Evolutionary conservation across 2,888 invertebrate genomes (phyloP).

Genomic region (Philopedon plagiatum): DNA sequence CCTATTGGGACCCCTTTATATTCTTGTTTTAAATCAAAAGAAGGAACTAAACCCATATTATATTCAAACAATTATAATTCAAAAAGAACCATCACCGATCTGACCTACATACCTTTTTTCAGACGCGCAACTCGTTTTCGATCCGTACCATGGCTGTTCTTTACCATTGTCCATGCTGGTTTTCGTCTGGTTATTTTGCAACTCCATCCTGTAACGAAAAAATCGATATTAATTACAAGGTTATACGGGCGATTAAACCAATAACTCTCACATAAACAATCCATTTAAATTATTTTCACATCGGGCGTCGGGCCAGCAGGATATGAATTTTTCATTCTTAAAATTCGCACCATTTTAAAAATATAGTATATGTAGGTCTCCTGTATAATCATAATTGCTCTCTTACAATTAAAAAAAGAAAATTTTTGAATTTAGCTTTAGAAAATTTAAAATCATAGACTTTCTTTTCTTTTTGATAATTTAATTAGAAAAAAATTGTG

Average conservation of each 20-base stretch:
- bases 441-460: no score
- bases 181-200: slow-evolving; percentile 55
- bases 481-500: no score
- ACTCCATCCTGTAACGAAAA: slow-evolving; percentile 60
- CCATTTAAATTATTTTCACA: background rate
- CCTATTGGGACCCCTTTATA: no score
- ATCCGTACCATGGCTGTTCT: slow-evolving; percentile 60
- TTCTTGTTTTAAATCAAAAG: no score
- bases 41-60: no score
- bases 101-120: slow-evolving; percentile 59
- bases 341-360: background rate
- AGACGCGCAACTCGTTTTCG: slow-evolving; percentile 59
- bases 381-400: no score
- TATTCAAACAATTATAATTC: no score
- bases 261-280: background rate
- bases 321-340: background rate
- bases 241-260: background rate
- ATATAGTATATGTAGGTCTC: no score
- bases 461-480: no score
- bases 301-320: background rate
- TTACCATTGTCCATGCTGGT: slow-evolving; percentile 44
- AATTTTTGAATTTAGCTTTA: no score
- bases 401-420: no score
- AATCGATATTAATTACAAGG: background rate
- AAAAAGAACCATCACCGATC: no score